Evolutionary conservation across 2,113 vertebrate genomes (phyloP).

Genomic region (Trogon surrucura): DNA sequence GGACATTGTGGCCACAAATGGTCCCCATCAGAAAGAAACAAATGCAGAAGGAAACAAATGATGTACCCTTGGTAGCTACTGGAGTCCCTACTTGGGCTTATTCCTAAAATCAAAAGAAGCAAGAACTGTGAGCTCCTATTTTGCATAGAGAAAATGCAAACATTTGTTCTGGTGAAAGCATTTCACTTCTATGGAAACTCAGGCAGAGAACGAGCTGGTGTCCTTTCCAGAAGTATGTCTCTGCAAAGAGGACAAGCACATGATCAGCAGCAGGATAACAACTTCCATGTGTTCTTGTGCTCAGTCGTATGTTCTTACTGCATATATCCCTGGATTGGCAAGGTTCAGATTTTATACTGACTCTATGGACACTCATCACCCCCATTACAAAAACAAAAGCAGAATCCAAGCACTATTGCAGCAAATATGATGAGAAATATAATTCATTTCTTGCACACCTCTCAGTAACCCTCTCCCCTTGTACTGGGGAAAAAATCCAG

Average conservation of each 20-base stretch:
- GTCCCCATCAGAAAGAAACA: neutral
- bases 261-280: neutral
- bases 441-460: neutral
- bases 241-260: neutral
- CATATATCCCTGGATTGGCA: neutral
- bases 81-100: neutral
- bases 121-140: neutral
- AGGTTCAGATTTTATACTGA: neutral
- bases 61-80: neutral
- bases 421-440: neutral
- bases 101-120: neutral
- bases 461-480: neutral
- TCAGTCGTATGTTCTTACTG: neutral
- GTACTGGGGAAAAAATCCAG: neutral
- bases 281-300: neutral
- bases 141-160: neutral
- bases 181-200: neutral
- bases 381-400: neutral
- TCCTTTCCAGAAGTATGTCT: neutral
- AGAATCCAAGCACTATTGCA: neutral
- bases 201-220: neutral
- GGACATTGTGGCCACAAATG: neutral
- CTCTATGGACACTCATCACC: neutral
- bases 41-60: neutral
- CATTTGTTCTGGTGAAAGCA: neutral